Conservation (phyloP, 2,888 invertebrate genomes). For the Cheilosia soror region DNA sequence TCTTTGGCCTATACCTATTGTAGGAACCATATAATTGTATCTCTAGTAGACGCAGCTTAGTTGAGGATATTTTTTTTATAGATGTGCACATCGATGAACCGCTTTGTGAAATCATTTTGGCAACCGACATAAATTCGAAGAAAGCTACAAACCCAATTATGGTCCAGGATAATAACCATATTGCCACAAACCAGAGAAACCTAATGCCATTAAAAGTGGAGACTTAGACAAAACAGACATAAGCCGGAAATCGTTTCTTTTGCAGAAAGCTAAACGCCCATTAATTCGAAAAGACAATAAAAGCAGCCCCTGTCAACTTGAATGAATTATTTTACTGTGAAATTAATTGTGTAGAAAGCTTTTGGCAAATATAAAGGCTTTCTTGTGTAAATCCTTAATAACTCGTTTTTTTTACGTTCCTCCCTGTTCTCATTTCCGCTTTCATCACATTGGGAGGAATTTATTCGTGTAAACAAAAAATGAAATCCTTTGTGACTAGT, state of each 20-base stretch:
- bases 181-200: neutral
- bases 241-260: conserved; percentile 27
- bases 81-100: no score
- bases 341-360: conserved; percentile 70
- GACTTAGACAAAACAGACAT: conserved; percentile 21
- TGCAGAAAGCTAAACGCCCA: conserved; percentile 29
- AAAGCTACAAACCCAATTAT: neutral
- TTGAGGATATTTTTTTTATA: no score
- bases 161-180: neutral
- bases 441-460: neutral
- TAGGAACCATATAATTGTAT: no score
- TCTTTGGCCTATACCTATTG: no score
- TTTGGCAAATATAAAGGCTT: conserved; percentile 51
- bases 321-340: conserved; percentile 62
- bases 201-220: conserved; percentile 9
- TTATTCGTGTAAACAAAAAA: neutral
- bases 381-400: conserved; percentile 46
- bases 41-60: no score
- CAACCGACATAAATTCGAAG: neutral
- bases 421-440: conserved; percentile 13
- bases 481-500: neutral
- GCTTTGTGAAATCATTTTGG: no score
- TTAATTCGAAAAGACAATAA: conserved; percentile 72
- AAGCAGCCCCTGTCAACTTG: conserved; percentile 68
- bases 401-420: conserved; percentile 11